Evolutionary conservation across 2,797 vertebrate genomes (phyloP).

Genomic region (Crenichthys baileyi): DNA sequence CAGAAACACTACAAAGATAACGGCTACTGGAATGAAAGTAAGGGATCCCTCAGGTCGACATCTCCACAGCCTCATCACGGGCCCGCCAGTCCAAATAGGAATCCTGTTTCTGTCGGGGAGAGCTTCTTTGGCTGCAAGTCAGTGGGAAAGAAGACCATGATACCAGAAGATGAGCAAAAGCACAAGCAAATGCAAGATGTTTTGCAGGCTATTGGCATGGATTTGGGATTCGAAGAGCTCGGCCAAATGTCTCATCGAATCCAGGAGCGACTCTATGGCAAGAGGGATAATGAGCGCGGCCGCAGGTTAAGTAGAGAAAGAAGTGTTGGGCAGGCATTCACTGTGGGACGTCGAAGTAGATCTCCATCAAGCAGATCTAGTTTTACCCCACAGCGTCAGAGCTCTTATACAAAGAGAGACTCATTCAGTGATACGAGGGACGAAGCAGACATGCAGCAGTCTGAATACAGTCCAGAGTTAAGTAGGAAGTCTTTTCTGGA

Average conservation of each 20-base stretch:
- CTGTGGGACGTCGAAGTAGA: constrained; percentile 39
- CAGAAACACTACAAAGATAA: constrained; percentile 15
- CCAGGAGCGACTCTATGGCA: constrained; percentile 74
- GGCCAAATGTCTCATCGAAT: constrained; percentile 75
- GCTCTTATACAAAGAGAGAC: constrained; percentile 29
- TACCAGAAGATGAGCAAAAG: constrained; percentile 64
- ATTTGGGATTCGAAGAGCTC: constrained; percentile 73
- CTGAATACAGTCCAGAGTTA: constrained; percentile 12
- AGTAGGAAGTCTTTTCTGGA: not conserved
- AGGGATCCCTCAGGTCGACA: constrained; percentile 7
- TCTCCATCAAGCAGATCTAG: constrained; percentile 65
- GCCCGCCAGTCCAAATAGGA: constrained; percentile 31
- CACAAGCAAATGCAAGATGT: constrained; percentile 67
- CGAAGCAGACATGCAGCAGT: not conserved
- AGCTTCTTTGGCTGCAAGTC: constrained; percentile 22
- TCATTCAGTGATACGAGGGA: constrained; percentile 7
- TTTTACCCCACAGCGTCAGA: constrained; percentile 27
- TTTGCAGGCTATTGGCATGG: constrained; percentile 72
- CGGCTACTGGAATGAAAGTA: constrained; percentile 25
- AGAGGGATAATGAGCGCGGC: constrained; percentile 40
- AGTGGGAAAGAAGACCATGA: constrained; percentile 20
- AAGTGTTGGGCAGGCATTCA: not conserved
- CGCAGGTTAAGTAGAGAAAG: constrained; percentile 23
- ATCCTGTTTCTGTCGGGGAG: not conserved
- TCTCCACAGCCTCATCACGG: constrained; percentile 15